A percentile compares a stretch with the other conserved stretches of the same genome.
Evolutionary conservation across 2,888 invertebrate species (phyloP).

Genomic region (Candidula unifasciata): DNA sequence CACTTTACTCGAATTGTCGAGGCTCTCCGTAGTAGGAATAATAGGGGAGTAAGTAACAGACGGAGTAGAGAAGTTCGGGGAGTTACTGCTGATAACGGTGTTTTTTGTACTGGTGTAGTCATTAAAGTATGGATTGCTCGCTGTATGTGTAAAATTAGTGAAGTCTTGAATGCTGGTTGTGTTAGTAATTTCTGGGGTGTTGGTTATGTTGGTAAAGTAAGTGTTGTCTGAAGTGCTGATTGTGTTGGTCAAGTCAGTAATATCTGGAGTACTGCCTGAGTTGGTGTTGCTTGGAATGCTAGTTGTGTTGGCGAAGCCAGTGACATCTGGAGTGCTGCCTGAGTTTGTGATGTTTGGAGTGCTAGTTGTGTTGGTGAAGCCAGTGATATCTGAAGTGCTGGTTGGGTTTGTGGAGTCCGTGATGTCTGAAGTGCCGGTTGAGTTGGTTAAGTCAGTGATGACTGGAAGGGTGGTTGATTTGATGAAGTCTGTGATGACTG

Average conservation of each 20-base stretch:
- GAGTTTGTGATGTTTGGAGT: not conserved
- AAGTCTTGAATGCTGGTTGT: not conserved
- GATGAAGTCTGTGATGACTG: no score
- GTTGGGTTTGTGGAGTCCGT: no score
- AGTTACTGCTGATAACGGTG: not conserved
- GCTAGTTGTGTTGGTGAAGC: no score
- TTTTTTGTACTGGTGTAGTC: not conserved
- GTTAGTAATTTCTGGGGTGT: not conserved
- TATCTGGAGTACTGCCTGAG: not conserved
- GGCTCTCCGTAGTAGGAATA: not conserved
- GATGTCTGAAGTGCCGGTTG: no score
- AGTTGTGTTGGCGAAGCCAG: not conserved
- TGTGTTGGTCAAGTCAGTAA: not conserved
- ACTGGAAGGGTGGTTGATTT: no score
- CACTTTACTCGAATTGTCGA: not conserved
- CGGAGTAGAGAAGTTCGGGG: not conserved
- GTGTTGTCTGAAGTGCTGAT: constrained; percentile 1
- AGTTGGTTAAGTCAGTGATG: no score
- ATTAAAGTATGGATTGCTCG: not conserved
- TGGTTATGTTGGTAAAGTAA: not conserved
- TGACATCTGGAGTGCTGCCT: not conserved
- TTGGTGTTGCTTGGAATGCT: not conserved
- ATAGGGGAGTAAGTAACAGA: not conserved
- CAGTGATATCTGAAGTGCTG: no score
- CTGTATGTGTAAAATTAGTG: not conserved